Percentiles rank a stretch among this genome's conserved stretches.
phyloP scores from a whole-genome alignment of 2,113 vertebrate genomes.

The Todiramphus saurophagus region DNA sequence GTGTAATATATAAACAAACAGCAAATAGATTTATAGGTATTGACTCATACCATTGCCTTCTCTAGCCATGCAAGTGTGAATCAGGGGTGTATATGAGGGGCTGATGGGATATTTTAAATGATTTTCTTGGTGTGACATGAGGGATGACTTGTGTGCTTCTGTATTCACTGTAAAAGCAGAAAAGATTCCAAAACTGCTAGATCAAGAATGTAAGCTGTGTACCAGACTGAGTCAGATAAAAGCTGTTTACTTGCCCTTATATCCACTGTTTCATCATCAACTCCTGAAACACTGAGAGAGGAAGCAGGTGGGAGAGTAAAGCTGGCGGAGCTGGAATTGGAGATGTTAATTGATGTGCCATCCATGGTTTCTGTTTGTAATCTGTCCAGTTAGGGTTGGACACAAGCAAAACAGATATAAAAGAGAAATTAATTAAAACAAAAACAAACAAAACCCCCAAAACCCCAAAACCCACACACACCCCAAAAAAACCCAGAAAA shows the following conservation, averaged over 20 bases:
- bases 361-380: conserved; percentile 66
- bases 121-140: background rate
- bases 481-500: background rate
- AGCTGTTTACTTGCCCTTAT: conserved; percentile 80
- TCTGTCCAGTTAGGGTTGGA: conserved; percentile 49
- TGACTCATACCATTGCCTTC: background rate
- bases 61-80: background rate
- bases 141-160: background rate
- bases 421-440: background rate
- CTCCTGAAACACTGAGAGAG: conserved; percentile 58
- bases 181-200: background rate
- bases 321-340: conserved; percentile 71
- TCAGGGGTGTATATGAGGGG: background rate
- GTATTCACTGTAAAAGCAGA: background rate
- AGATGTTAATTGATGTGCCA: conserved; percentile 67
- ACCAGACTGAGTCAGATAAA: background rate
- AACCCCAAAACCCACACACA: no score
- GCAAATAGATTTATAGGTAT: background rate
- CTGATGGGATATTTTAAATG: background rate
- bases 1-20: background rate
- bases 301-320: conserved; percentile 83
- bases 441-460: background rate
- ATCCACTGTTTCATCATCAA: conserved; percentile 81
- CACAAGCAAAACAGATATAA: background rate
- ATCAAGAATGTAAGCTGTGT: background rate